Conservation (phyloP, 1,140 invertebrate genomes). For the Euura saliciscinereae region DNA sequence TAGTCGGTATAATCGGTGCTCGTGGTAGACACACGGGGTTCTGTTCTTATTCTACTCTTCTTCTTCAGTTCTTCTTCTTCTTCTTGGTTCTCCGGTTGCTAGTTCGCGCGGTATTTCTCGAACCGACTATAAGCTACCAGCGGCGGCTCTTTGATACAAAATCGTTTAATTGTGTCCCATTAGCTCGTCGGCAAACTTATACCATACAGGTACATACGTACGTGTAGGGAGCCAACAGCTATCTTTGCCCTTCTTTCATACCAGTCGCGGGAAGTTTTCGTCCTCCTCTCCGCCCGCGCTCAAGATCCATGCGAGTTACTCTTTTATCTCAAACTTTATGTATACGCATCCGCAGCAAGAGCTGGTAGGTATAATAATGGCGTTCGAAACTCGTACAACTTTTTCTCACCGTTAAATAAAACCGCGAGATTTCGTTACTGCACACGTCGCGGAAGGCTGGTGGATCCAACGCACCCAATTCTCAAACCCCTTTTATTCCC, state of each 20-base stretch:
- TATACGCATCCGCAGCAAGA: too few relatives aligned
- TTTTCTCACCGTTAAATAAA: slow-evolving; percentile 46
- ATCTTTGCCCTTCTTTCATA: too few relatives aligned
- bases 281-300: too few relatives aligned
- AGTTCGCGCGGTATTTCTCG: slow-evolving; percentile 1
- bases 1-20: neutral
- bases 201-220: neutral
- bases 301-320: too few relatives aligned
- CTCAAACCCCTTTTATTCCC: neutral
- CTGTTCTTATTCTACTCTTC: slow-evolving; percentile 4
- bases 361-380: neutral
- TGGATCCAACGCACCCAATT: too few relatives aligned
- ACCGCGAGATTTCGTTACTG: too few relatives aligned
- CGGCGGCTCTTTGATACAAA: slow-evolving; percentile 56
- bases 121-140: slow-evolving; percentile 44
- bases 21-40: neutral
- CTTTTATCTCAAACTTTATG: too few relatives aligned
- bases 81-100: neutral
- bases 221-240: slow-evolving; percentile 2
- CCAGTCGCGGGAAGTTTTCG: too few relatives aligned
- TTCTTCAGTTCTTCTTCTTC: too few relatives aligned
- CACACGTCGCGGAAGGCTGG: too few relatives aligned
- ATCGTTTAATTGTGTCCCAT: slow-evolving; percentile 63
- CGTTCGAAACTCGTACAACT: slow-evolving; percentile 37
- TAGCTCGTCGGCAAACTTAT: slow-evolving; percentile 40